Evolutionary conservation across 2,113 vertebrate species (phyloP).

Genomic region (Vulpes ferrilata): DNA sequence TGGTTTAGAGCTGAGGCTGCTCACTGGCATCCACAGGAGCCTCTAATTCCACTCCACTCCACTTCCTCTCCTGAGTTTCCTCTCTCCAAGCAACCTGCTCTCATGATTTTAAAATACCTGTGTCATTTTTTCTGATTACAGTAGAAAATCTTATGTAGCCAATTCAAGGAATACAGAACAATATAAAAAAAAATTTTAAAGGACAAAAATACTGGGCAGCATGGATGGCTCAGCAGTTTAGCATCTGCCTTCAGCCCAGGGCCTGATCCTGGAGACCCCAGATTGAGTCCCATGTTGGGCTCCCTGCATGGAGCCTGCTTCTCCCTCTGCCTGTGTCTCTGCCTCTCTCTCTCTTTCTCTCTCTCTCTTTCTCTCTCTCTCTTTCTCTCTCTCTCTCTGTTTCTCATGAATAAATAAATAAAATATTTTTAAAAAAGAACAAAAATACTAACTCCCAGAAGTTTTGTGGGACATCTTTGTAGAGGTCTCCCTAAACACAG

Average conservation of each 20-base stretch:
- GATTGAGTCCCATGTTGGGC: too few species aligned
- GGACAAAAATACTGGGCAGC: not conserved
- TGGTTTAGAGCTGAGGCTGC: not conserved
- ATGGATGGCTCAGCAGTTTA: too few species aligned
- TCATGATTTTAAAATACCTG: not conserved
- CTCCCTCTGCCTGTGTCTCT: too few species aligned
- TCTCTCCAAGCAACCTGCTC: not conserved
- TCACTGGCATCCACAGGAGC: not conserved
- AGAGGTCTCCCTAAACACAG: not conserved
- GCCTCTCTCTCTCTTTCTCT: too few species aligned
- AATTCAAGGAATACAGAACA: not conserved
- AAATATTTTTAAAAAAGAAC: not conserved
- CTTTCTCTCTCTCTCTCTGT: too few species aligned
- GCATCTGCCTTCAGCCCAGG: too few species aligned
- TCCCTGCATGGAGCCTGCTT: too few species aligned
- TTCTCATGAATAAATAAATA: too few species aligned
- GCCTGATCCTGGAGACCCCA: too few species aligned
- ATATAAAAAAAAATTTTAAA: not conserved
- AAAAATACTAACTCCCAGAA: constrained; percentile 9
- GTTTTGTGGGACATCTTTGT: constrained; percentile 4
- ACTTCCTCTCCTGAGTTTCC: not conserved
- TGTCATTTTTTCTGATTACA: not conserved
- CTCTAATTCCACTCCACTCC: not conserved
- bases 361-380: too few species aligned
- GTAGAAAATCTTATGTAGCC: not conserved